A percentile compares a stretch with the other conserved stretches of the same genome.
These are phyloP conservation scores for Mayetiola destructor DNA, from an alignment of 2,888 invertebrate genomes.

Conservation along the genomic window DNA sequence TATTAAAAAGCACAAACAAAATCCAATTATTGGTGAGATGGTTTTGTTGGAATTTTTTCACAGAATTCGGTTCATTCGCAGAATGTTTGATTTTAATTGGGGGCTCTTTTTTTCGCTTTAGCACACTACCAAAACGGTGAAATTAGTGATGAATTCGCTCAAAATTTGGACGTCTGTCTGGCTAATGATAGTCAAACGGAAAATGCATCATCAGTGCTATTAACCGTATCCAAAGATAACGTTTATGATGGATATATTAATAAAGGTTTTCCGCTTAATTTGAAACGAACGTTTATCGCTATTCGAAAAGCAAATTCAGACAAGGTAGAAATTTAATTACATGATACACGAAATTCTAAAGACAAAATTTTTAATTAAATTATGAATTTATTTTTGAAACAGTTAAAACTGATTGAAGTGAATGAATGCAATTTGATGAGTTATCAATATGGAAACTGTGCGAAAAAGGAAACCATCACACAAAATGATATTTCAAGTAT, in stretches of 20 bases:
- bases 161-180: conserved; percentile 21
- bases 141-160: conserved; percentile 21
- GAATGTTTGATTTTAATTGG: too few relatives aligned
- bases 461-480: neutral
- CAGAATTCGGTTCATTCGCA: too few relatives aligned
- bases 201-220: conserved; percentile 21
- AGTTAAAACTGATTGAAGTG: conserved; percentile 18
- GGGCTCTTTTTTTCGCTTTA: too few relatives aligned
- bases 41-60: neutral
- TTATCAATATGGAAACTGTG: conserved; percentile 5
- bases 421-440: conserved; percentile 15
- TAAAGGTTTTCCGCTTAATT: conserved; percentile 16
- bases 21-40: neutral
- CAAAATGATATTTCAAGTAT: neutral
- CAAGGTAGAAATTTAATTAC: too few relatives aligned
- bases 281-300: conserved; percentile 28
- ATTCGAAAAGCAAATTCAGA: conserved; percentile 28
- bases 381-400: conserved; percentile 14
- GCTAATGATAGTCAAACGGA: conserved; percentile 18
- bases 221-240: conserved; percentile 23
- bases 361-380: neutral
- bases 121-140: conserved; percentile 32
- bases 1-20: neutral
- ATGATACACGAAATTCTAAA: too few relatives aligned
- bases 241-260: conserved; percentile 24